Conservation (phyloP, 2,113 vertebrate genomes). For the Albula glossodonta region DNA sequence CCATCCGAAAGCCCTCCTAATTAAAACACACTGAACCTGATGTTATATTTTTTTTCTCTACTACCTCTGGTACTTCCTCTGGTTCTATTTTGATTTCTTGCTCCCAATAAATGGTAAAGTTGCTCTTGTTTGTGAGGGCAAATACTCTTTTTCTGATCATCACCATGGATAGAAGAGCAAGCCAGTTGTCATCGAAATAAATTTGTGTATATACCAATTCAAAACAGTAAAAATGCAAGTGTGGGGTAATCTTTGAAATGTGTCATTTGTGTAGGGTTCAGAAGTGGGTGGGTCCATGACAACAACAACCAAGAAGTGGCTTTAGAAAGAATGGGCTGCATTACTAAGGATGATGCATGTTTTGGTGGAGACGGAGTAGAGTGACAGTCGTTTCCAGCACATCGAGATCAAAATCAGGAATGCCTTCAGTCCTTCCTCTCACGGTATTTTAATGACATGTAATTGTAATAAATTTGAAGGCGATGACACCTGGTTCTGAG, state of each 20-base stretch:
- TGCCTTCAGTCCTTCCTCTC: background rate
- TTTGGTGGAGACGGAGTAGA: background rate
- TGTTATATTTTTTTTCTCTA: background rate
- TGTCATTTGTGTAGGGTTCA: no score
- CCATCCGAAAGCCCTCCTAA: background rate
- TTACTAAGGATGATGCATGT: no score
- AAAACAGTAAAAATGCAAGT: no score
- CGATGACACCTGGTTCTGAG: slow-evolving; percentile 12
- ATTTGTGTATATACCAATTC: no score
- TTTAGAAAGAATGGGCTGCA: no score
- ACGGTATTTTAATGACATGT: slow-evolving; percentile 1
- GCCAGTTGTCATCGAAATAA: no score
- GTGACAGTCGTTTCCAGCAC: background rate
- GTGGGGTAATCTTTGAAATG: no score
- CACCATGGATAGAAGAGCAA: no score
- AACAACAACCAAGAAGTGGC: no score
- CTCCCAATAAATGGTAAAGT: background rate
- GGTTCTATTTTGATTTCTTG: slow-evolving; percentile 7
- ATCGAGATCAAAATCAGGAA: slow-evolving; percentile 8
- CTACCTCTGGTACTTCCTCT: background rate
- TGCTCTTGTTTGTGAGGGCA: background rate
- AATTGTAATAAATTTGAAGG: background rate
- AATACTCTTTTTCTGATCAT: background rate
- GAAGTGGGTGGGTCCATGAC: no score
- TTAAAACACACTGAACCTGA: background rate